phyloP scores from a whole-genome alignment of 2,113 vertebrate species.

The Aix galericulata region DNA sequence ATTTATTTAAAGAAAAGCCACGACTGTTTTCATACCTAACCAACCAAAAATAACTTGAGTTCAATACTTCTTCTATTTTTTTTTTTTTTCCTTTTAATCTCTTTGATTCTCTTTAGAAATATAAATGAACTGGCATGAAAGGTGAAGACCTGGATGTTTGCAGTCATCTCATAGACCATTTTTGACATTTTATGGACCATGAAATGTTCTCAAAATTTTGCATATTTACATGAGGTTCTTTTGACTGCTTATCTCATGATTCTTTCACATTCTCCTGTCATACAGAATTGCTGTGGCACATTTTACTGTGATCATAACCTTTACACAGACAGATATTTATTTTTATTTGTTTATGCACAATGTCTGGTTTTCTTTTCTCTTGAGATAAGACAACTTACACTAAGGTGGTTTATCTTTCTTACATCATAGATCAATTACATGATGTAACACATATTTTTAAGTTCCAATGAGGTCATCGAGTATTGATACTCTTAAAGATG shows the following conservation, averaged over 20 bases:
- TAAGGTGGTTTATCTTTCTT: background rate
- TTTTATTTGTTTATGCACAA: background rate
- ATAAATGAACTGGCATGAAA: background rate
- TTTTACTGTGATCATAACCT: background rate
- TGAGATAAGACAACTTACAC: background rate
- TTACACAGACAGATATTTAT: background rate
- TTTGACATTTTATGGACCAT: background rate
- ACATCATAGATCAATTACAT: background rate
- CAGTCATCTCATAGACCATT: background rate
- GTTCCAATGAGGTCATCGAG: background rate
- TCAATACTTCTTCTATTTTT: background rate
- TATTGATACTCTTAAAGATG: accelerated
- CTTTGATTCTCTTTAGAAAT: background rate
- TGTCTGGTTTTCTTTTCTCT: background rate
- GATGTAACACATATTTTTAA: background rate
- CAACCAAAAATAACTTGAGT: background rate
- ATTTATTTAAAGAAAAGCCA: background rate
- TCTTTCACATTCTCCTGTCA: background rate
- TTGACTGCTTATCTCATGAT: background rate
- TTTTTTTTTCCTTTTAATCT: background rate
- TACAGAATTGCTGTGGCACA: background rate
- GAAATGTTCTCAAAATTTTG: background rate
- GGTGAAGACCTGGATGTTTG: background rate
- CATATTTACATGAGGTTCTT: background rate
- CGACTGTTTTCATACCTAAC: background rate